Base-by-base conservation (phyloP, 1,140 invertebrate genomes). In the Ceratoteleas bidentatus region DNA sequence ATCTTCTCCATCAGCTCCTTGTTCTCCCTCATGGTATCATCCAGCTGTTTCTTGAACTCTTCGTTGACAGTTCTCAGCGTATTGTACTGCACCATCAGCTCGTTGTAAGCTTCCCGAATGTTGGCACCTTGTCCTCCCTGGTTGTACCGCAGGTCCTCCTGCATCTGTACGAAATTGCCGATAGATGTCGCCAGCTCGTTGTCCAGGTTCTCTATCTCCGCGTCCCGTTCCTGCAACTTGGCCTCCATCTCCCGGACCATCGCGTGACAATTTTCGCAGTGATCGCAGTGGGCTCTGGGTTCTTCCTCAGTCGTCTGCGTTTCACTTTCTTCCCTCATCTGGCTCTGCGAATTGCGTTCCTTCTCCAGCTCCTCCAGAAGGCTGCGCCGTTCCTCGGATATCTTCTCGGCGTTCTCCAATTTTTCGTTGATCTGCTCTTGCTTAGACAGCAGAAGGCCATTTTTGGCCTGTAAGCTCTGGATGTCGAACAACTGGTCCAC, bases 171-270 rank as follows among this genome's bases (percentile, higher is more conserved):
- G 0, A 90, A 87, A 73, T 89, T 88, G 5, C 92, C 92, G 76
- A 94, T 94, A 34, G 93, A 93, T 65, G 94, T 94, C 0, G 87
- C 87, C n/a, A 95, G 89, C 79, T 96, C 95, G 13, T 92, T 89
- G 81, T 96, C 94, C 49, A 96, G 90, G 57, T 93, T 94, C 87
- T 96, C 95, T 49, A 96, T 94, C 77, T 95, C 94, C 8, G 94
- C 92, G 82, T 96, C 94, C 56, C 94, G 88, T 87, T 96, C 94
- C 85, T 95, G 94, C 15, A 96, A 85, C 88, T 95, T 96, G 4
- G 93, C 93, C 58, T 94, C 90, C 10, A 91, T 81, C 0, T 86
- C 85, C 13, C 87, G 86, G 0, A 91, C 81, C 33, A 87, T 49
- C 0, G 77, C 85, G 0, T 86, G 84, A 57, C 85, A 90, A 36